Evolutionary conservation across 2,888 invertebrate genomes (phyloP).

Genomic region (Aphidoletes aphidimyza): DNA sequence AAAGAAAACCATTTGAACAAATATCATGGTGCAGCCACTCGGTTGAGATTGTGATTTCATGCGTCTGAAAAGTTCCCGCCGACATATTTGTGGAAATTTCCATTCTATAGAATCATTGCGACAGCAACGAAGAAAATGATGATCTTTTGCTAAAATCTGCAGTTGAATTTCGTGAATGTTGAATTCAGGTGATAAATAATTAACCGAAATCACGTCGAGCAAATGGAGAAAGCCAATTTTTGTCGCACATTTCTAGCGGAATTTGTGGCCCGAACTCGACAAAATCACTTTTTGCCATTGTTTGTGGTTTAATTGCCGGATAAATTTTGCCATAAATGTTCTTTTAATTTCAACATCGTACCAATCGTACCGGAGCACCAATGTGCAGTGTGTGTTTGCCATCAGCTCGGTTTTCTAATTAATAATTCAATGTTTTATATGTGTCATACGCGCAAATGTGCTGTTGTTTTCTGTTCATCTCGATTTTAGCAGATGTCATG

Average conservation of each 20-base stretch:
- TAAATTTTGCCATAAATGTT: slow-evolving; percentile 37
- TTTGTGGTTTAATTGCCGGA: slow-evolving; percentile 20
- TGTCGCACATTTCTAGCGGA: not conserved
- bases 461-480: not conserved
- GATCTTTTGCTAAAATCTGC: not conserved
- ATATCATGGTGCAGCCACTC: not conserved
- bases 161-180: not conserved
- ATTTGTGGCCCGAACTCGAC: not conserved
- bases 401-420: slow-evolving; percentile 17
- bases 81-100: too few species aligned
- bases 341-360: slow-evolving; percentile 32
- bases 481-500: not conserved
- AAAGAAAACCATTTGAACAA: not conserved
- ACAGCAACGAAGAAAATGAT: not conserved
- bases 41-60: not conserved
- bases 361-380: not conserved
- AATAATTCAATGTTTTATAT: slow-evolving; percentile 31
- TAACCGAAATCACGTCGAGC: slow-evolving; percentile 24
- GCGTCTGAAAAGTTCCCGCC: not conserved
- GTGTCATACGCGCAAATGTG: slow-evolving; percentile 13
- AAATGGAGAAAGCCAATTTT: slow-evolving; percentile 3
- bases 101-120: too few species aligned
- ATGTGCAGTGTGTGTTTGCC: not conserved
- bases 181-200: slow-evolving; percentile 9
- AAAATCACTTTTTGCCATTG: not conserved